Percentiles rank a stretch among this genome's conserved stretches.
Conservation (phyloP, 2,797 vertebrate species). For the Poecilia gillii region DNA sequence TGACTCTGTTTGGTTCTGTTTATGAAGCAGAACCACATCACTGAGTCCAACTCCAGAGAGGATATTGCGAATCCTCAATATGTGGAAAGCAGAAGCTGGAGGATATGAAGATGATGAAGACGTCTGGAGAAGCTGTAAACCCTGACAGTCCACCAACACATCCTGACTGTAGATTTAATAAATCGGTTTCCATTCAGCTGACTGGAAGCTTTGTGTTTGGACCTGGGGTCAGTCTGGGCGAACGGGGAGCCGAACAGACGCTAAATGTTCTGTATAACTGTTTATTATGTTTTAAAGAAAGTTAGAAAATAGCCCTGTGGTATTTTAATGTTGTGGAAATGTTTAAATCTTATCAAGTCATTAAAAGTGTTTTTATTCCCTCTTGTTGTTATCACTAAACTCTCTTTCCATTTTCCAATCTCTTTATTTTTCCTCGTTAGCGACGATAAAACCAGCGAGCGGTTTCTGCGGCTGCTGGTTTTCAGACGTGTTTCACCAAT, state of each 20-base stretch:
- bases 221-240: background rate
- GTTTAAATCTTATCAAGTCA: background rate
- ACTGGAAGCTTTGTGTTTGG: background rate
- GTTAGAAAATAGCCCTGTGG: background rate
- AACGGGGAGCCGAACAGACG: background rate
- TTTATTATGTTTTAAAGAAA: background rate
- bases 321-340: background rate
- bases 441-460: constrained; percentile 17
- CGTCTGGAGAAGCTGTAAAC: background rate
- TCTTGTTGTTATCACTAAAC: background rate
- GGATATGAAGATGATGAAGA: background rate
- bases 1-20: background rate
- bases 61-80: background rate
- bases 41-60: background rate
- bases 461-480: constrained; percentile 28
- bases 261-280: constrained; percentile 2
- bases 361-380: background rate
- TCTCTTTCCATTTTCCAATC: constrained; percentile 5
- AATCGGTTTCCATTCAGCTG: too few relatives aligned
- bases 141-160: background rate
- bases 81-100: background rate
- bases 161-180: background rate
- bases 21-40: background rate
- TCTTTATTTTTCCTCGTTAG: constrained; percentile 9
- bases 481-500: constrained; percentile 44